These are phyloP conservation scores for Zaprionus ghesquierei DNA, from an alignment of 1,140 invertebrate genomes.

Conservation along the genomic window DNA sequence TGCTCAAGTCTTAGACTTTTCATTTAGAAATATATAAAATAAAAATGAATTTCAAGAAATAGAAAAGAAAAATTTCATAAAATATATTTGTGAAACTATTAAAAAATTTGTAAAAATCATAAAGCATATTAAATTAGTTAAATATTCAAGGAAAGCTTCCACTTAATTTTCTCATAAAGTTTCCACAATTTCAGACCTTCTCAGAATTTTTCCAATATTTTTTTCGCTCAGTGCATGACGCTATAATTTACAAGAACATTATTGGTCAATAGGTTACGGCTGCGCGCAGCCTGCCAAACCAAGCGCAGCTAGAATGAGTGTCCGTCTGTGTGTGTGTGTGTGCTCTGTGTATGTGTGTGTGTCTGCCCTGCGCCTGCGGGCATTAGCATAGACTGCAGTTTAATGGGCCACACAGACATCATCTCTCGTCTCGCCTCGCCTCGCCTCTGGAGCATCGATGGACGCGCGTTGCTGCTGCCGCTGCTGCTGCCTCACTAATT, in stretches of 20 bases:
- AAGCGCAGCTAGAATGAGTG: not conserved
- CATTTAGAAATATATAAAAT: too few relatives aligned
- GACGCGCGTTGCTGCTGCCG: slow-evolving; percentile 7
- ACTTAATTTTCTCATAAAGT: not conserved
- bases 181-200: not conserved
- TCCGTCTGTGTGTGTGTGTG: not conserved
- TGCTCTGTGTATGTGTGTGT: slow-evolving; percentile 11
- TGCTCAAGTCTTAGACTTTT: too few relatives aligned
- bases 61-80: too few relatives aligned
- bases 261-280: slow-evolving; percentile 50
- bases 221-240: slow-evolving; percentile 21
- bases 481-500: slow-evolving; percentile 41
- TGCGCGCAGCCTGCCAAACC: not conserved
- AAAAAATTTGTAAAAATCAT: not conserved
- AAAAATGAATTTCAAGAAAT: too few relatives aligned
- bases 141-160: not conserved
- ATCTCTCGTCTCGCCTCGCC: too few relatives aligned
- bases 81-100: too few relatives aligned
- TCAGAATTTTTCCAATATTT: not conserved
- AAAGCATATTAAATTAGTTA: not conserved
- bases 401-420: slow-evolving; percentile 40
- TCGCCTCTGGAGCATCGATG: slow-evolving; percentile 11
- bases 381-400: slow-evolving; percentile 56
- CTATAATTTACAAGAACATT: slow-evolving; percentile 43
- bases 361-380: slow-evolving; percentile 7